These are phyloP conservation scores for Zoanthus solanderi DNA, from an alignment of 92 coral and sea anemone genomes.

Conservation along the genomic window DNA sequence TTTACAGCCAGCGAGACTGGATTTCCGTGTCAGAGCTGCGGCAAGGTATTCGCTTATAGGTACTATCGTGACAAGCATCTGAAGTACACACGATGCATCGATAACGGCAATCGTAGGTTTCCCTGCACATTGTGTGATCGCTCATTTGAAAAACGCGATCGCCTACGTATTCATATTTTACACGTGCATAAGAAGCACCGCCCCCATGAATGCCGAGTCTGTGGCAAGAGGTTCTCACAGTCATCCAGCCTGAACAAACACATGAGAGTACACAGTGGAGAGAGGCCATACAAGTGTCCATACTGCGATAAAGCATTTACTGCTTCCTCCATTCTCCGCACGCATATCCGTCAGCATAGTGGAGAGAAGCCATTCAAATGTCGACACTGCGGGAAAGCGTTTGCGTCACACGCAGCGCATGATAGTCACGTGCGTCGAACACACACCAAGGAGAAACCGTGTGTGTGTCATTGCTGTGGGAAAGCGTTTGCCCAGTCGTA, in stretches of 20 bases:
- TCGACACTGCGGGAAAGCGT: constrained; percentile 96
- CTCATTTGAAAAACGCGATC: constrained; percentile 98
- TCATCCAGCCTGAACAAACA: constrained; percentile 98
- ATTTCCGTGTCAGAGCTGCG: constrained; percentile 92
- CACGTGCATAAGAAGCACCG: constrained; percentile 99
- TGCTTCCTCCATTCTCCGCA: constrained; percentile 97
- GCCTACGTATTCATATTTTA: constrained; percentile 92
- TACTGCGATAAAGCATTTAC: constrained; percentile 95
- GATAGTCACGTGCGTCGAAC: constrained; percentile 99
- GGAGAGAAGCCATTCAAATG: constrained; percentile 99
- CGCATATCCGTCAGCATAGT: constrained; percentile 96
- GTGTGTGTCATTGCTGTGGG: constrained; percentile 96
- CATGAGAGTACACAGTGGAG: constrained; percentile 98
- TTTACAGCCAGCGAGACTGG: constrained; percentile 65
- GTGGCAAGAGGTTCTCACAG: constrained; percentile 95
- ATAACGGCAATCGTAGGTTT: constrained; percentile 96
- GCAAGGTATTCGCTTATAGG: constrained; percentile 94
- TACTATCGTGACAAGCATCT: constrained; percentile 99
- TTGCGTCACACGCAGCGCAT: constrained; percentile 99
- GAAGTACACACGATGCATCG: constrained; percentile 97
- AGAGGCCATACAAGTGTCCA: constrained; percentile 96
- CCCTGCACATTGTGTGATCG: constrained; percentile 96
- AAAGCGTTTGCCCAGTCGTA: constrained; percentile 98
- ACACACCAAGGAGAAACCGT: constrained; percentile 99
- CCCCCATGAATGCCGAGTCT: constrained; percentile 92